A percentile compares a stretch with the other conserved stretches of the same genome.
These are phyloP conservation scores for Synergus japonicus DNA, from an alignment of 2,888 invertebrate genomes.

Conservation along the genomic window DNA sequence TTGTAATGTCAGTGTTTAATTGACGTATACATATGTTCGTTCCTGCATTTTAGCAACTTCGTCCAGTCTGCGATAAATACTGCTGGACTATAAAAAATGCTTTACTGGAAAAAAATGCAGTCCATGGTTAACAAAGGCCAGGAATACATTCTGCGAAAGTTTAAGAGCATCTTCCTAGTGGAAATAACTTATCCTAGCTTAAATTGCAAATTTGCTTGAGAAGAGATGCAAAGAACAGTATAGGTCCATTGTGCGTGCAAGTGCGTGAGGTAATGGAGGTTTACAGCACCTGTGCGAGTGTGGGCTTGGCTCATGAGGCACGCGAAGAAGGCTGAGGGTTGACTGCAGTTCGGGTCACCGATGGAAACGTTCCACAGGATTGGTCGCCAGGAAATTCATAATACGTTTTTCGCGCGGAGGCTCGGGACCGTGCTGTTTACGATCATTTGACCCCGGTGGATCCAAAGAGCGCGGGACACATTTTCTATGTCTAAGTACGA, in stretches of 20 bases:
- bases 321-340: slow-evolving; percentile 49
- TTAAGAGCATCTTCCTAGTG: slow-evolving; percentile 25
- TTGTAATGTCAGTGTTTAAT: no score
- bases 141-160: slow-evolving; percentile 6
- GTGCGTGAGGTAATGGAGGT: slow-evolving; percentile 68
- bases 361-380: slow-evolving; percentile 51
- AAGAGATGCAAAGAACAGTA: slow-evolving; percentile 31
- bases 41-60: no score
- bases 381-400: slow-evolving; percentile 66
- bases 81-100: no score
- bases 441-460: slow-evolving; percentile 66
- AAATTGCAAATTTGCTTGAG: slow-evolving; percentile 19
- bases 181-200: slow-evolving; percentile 16
- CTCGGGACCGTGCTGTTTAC: slow-evolving; percentile 61
- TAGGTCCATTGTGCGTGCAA: not conserved
- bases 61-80: no score
- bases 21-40: no score
- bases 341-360: slow-evolving; percentile 59
- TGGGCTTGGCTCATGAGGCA: slow-evolving; percentile 62
- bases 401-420: slow-evolving; percentile 58
- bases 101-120: no score
- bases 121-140: not conserved
- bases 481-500: slow-evolving; percentile 42
- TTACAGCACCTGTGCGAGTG: slow-evolving; percentile 70
- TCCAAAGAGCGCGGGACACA: slow-evolving; percentile 48